Evolutionary conservation across 2,888 invertebrate species (phyloP).

Genomic region (Phytoseiulus persimilis): DNA sequence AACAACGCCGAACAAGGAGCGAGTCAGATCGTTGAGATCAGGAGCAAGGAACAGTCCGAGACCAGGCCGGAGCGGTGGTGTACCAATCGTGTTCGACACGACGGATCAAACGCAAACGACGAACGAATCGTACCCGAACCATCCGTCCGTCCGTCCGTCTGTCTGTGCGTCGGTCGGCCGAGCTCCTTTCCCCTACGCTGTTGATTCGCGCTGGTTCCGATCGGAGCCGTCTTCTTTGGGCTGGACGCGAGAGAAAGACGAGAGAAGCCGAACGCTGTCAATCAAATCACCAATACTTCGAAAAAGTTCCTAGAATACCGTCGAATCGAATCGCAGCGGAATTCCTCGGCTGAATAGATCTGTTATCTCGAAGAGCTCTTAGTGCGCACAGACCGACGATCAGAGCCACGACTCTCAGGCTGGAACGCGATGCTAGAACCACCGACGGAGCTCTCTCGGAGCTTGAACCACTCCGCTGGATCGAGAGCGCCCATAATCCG

Average conservation of each 20-base stretch:
- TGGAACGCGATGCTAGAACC: not conserved
- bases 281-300: conserved; percentile 33
- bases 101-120: not conserved
- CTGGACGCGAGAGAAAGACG: not conserved
- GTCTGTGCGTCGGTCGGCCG: not conserved
- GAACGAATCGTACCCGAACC: not conserved
- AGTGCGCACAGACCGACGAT: not conserved
- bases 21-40: too few species aligned
- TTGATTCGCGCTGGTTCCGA: not conserved
- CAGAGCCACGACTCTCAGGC: too few species aligned
- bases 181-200: not conserved
- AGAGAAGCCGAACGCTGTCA: conserved; percentile 16
- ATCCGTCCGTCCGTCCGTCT: not conserved
- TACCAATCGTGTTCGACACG: conserved; percentile 5
- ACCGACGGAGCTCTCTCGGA: not conserved
- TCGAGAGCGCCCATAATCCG: not conserved
- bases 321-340: not conserved
- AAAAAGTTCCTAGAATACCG: conserved; percentile 34
- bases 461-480: not conserved
- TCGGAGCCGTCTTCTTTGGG: not conserved
- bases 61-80: not conserved
- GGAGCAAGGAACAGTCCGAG: not conserved
- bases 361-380: not conserved
- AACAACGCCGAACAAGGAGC: too few species aligned
- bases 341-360: not conserved